Conservation (phyloP, 2,888 invertebrate genomes). For the Volucella zonaria region DNA sequence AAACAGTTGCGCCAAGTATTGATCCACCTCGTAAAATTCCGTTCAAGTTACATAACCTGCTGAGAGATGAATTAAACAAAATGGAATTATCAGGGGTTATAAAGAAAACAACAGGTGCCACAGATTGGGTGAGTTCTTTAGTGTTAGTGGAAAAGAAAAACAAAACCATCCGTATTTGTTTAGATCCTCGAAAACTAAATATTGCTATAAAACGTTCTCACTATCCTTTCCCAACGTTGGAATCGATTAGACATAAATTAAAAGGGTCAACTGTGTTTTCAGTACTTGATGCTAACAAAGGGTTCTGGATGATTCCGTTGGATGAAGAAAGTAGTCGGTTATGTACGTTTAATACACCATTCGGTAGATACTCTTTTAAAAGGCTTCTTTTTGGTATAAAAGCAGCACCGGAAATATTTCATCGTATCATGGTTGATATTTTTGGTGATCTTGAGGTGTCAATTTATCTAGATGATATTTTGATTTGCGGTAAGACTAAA, state of each 20-base stretch:
- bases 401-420: conserved; percentile 43
- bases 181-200: conserved; percentile 69
- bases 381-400: conserved; percentile 48
- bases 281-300: conserved; percentile 52
- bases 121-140: conserved; percentile 69
- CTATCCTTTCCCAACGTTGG: conserved; percentile 44
- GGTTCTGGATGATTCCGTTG: conserved; percentile 71
- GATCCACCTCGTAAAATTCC: conserved; percentile 23
- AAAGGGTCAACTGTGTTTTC: conserved; percentile 50
- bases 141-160: conserved; percentile 61
- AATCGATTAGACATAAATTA: conserved; percentile 32
- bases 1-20: background rate
- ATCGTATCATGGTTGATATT: conserved; percentile 20
- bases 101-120: conserved; percentile 50
- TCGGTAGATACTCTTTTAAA: conserved; percentile 65
- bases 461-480: conserved; percentile 22
- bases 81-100: conserved; percentile 35
- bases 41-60: conserved; percentile 14
- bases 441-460: conserved; percentile 39
- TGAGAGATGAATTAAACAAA: conserved; percentile 11
- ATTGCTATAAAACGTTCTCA: conserved; percentile 53
- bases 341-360: conserved; percentile 73
- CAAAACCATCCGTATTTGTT: conserved; percentile 54
- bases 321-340: conserved; percentile 64
- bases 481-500: conserved; percentile 4